A percentile compares a stretch with the other conserved stretches of the same genome.
Evolutionary conservation across 2,113 vertebrate genomes (phyloP).

Genomic region (Ptilonorhynchus violaceus): DNA sequence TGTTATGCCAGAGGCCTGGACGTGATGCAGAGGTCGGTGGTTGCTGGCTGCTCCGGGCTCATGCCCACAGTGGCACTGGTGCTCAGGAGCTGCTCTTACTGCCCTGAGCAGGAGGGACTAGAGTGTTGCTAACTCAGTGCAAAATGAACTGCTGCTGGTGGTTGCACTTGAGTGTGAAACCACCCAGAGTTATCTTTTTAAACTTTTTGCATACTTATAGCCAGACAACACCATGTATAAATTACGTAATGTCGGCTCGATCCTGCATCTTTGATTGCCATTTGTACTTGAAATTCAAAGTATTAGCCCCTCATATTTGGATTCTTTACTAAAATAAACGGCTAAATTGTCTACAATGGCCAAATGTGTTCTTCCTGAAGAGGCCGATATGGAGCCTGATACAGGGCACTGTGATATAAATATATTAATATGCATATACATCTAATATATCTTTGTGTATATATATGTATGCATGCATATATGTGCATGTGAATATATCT

Average conservation of each 20-base stretch:
- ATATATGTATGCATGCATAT: background rate
- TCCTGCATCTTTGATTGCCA: background rate
- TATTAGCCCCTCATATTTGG: background rate
- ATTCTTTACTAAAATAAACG: background rate
- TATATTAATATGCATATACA: background rate
- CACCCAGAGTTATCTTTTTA: background rate
- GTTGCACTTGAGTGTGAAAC: background rate
- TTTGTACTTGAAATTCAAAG: background rate
- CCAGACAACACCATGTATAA: fast-evolving
- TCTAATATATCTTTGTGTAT: background rate
- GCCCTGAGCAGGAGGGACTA: background rate
- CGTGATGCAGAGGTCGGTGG: fast-evolving
- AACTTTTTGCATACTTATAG: background rate
- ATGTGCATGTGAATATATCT: background rate
- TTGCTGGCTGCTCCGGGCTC: background rate
- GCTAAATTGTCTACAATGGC: background rate
- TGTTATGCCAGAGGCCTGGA: background rate
- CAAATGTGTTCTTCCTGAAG: background rate
- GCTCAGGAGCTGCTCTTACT: background rate
- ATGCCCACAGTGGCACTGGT: background rate
- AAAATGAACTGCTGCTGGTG: background rate
- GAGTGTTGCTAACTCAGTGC: background rate
- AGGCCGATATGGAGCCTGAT: background rate
- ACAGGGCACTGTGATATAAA: background rate
- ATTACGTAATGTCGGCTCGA: too few species aligned